Conservation (phyloP, 1,140 invertebrate genomes). For the Antheraea mylitta region DNA sequence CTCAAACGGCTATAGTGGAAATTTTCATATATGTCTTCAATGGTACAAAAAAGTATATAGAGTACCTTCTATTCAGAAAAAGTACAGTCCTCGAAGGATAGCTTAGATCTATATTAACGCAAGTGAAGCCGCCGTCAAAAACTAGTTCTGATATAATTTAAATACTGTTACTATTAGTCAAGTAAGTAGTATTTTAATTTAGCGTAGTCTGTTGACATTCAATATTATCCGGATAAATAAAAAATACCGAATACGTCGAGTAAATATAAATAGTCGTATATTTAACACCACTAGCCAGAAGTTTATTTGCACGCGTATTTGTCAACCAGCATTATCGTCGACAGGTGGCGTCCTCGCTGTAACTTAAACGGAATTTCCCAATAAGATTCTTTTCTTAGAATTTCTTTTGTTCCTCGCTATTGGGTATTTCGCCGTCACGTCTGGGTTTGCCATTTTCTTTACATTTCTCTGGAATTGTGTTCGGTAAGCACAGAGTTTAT, state of each 20-base stretch:
- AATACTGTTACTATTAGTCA: no score
- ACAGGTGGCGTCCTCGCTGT: conserved; percentile 12
- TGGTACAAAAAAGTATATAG: no score
- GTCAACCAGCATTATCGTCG: conserved; percentile 2
- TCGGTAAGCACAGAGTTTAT: neutral
- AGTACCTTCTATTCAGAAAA: no score
- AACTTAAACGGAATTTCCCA: conserved; percentile 4
- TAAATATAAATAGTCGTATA: neutral
- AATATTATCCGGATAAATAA: no score
- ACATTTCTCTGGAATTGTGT: neutral
- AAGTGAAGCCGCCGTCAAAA: no score
- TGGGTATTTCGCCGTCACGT: neutral
- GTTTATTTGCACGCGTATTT: conserved; percentile 6
- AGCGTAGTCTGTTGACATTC: no score
- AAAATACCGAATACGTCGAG: neutral
- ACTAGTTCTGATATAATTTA: no score
- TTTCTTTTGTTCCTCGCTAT: neutral
- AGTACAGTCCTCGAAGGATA: no score
- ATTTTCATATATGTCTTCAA: no score
- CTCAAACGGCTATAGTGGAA: no score
- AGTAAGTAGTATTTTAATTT: no score
- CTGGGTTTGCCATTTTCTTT: neutral
- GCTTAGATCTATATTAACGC: no score
- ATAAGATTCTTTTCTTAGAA: neutral
- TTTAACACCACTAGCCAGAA: neutral